Evolutionary conservation across 2,113 vertebrate species (phyloP).

Genomic region (Zosterops lateralis): DNA sequence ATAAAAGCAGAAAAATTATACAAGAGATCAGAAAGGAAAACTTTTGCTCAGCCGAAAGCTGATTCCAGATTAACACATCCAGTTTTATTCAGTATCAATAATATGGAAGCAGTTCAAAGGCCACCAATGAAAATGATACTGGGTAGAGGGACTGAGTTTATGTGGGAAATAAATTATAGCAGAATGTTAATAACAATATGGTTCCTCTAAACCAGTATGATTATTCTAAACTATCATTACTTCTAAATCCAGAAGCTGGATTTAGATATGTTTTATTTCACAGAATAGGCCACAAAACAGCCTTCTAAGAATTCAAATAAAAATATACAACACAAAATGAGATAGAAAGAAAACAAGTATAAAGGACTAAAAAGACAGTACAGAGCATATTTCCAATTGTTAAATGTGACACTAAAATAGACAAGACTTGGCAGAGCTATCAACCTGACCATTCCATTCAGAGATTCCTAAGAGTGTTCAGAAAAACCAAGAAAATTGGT

Average conservation of each 20-base stretch:
- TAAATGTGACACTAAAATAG: not conserved
- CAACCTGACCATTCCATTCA: not conserved
- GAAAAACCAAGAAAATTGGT: not conserved
- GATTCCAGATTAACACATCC: not conserved
- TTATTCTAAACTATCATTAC: not conserved
- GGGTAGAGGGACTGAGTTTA: not conserved
- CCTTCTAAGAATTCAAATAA: not conserved
- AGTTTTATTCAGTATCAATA: not conserved
- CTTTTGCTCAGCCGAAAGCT: not conserved
- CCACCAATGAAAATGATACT: not conserved
- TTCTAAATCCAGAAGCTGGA: not conserved
- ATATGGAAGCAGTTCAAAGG: not conserved
- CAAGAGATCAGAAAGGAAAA: not conserved
- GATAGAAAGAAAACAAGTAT: not conserved
- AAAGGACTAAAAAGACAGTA: not conserved
- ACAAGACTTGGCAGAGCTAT: not conserved
- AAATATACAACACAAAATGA: not conserved
- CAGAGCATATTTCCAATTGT: not conserved
- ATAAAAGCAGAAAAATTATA: not conserved
- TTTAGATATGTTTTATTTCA: not conserved
- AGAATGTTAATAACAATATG: not conserved
- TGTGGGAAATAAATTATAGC: not conserved
- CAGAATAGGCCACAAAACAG: not conserved
- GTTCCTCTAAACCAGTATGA: not conserved
- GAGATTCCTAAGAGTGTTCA: not conserved